A percentile compares a stretch with the other conserved stretches of the same genome.
Evolutionary conservation across 2,888 invertebrate genomes (phyloP).

Genomic region (Erpobdella octoculata): DNA sequence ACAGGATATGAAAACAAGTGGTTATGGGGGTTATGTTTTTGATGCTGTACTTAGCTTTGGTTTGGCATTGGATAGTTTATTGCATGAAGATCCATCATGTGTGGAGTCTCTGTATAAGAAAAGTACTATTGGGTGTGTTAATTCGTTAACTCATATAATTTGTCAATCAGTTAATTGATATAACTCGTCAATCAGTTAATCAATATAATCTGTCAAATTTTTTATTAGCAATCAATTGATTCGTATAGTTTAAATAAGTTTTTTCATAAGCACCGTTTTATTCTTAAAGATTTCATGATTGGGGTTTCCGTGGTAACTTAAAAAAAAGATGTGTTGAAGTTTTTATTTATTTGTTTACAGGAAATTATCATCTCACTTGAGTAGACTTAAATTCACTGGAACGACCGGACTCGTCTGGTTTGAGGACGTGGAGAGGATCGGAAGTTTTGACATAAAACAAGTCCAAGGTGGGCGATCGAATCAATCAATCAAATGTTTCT

Average conservation of each 20-base stretch:
- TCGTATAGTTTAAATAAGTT: no score
- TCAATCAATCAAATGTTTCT: no score
- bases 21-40: slow-evolving; percentile 69
- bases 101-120: slow-evolving; percentile 43
- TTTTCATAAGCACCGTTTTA: no score
- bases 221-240: no score
- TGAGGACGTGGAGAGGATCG: slow-evolving; percentile 60
- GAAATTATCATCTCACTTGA: slow-evolving; percentile 60
- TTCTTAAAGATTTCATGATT: no score
- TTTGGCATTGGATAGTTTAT: slow-evolving; percentile 62
- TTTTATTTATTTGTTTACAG: slow-evolving; percentile 52
- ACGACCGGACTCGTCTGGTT: slow-evolving; percentile 69
- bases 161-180: no score
- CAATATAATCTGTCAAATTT: no score
- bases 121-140: slow-evolving; percentile 42
- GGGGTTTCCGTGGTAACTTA: no score
- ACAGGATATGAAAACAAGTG: slow-evolving; percentile 50
- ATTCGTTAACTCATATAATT: no score
- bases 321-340: no score
- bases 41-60: slow-evolving; percentile 77
- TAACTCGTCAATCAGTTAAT: no score
- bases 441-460: slow-evolving; percentile 51
- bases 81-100: slow-evolving; percentile 57
- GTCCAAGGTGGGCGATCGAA: slow-evolving; percentile 48
- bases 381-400: slow-evolving; percentile 64